phyloP scores from a whole-genome alignment of 1,140 invertebrate genomes.

The Heliconius congener region DNA sequence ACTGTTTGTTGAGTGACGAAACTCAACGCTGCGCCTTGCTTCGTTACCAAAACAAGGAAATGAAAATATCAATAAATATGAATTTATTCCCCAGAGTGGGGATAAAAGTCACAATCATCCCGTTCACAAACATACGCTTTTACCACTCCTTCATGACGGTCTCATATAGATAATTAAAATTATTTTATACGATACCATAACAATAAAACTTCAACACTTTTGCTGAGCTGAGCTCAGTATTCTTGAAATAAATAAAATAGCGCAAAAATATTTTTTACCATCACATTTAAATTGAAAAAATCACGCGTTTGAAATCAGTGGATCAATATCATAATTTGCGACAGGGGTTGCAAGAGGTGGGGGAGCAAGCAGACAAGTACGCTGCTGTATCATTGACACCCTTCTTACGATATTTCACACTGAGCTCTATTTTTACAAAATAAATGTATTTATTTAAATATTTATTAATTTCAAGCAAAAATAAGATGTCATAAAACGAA shows the following conservation, averaged over 20 bases:
- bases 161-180: not conserved
- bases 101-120: too few species aligned
- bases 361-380: constrained; percentile 40
- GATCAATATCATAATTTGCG: constrained; percentile 42
- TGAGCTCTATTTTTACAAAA: constrained; percentile 38
- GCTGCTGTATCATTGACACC: constrained; percentile 46
- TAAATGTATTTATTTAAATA: constrained; percentile 16
- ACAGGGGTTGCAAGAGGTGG: constrained; percentile 43
- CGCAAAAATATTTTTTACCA: not conserved
- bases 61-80: too few species aligned
- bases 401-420: constrained; percentile 45
- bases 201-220: not conserved
- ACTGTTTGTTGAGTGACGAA: too few species aligned
- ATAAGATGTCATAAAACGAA: constrained; percentile 15
- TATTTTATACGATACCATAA: constrained; percentile 9
- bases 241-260: constrained; percentile 1
- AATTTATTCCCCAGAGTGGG: too few species aligned
- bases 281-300: constrained; percentile 21
- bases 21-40: too few species aligned
- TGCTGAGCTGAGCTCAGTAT: not conserved
- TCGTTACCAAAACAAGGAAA: too few species aligned
- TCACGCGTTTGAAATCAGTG: constrained; percentile 41
- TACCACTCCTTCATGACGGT: too few species aligned
- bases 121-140: too few species aligned
- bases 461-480: constrained; percentile 15